Evolutionary conservation across 2,113 vertebrate species (phyloP).

Genomic region (Cromileptes altivelis): DNA sequence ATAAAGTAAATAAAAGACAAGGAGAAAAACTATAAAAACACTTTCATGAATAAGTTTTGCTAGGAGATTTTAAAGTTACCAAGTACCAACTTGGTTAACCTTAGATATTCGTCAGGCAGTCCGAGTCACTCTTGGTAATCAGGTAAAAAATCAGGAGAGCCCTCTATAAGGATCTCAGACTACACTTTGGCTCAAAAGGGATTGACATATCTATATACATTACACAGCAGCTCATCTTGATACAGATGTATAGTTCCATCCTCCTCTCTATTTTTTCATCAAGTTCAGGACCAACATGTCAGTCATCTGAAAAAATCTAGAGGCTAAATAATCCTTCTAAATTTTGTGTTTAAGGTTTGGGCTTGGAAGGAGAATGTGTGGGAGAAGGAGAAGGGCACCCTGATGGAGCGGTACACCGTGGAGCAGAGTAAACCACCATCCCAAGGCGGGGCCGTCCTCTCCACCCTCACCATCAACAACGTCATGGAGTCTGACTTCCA

Average conservation of each 20-base stretch:
- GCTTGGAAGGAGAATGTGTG: slow-evolving; percentile 96
- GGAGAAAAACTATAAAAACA: not conserved
- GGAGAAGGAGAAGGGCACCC: slow-evolving; percentile 91
- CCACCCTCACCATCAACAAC: slow-evolving; percentile 95
- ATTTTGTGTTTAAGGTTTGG: slow-evolving; percentile 87
- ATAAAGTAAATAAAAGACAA: not conserved
- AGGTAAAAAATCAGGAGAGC: not conserved
- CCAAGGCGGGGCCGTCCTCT: slow-evolving; percentile 89
- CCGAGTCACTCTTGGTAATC: not conserved
- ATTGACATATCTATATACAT: not conserved
- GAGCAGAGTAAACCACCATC: slow-evolving; percentile 89
- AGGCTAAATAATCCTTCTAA: not conserved
- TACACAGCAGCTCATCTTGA: not conserved
- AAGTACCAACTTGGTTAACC: not conserved
- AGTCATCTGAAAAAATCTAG: not conserved
- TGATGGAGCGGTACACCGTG: slow-evolving; percentile 94
- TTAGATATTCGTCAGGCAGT: not conserved
- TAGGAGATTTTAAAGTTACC: not conserved
- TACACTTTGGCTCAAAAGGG: not conserved
- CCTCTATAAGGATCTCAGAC: not conserved
- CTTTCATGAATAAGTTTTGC: too few relatives aligned
- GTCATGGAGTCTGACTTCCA: slow-evolving; percentile 96
- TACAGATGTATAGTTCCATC: not conserved
- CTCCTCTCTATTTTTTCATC: not conserved
- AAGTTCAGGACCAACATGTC: not conserved